Conservation (phyloP, 2,797 vertebrate genomes). For the Hephaestus fuliginosus region DNA sequence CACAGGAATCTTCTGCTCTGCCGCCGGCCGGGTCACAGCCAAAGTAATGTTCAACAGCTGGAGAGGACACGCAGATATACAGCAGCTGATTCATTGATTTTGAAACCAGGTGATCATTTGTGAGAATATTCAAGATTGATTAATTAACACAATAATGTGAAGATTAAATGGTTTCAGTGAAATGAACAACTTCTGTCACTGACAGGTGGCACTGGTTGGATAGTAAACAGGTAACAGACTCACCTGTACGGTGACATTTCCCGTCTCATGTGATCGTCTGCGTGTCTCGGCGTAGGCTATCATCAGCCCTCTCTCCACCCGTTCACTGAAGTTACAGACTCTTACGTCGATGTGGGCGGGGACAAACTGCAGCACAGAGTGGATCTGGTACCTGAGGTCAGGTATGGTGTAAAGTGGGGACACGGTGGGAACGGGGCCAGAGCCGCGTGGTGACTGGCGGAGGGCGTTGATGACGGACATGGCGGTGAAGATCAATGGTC, state of each 20-base stretch:
- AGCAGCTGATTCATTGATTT: neutral
- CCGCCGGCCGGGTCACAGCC: constrained; percentile 52
- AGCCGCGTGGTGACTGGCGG: constrained; percentile 82
- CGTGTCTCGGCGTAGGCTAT: constrained; percentile 89
- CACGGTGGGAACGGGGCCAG: constrained; percentile 84
- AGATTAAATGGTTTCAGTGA: no score
- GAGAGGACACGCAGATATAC: constrained; percentile 47
- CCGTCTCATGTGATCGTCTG: constrained; percentile 84
- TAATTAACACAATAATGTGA: no score
- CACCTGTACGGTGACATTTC: constrained; percentile 92
- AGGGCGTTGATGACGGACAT: constrained; percentile 92
- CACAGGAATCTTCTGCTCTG: constrained; percentile 88
- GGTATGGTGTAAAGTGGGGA: constrained; percentile 87
- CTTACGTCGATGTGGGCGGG: constrained; percentile 91
- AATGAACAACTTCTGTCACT: no score
- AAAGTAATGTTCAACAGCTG: constrained; percentile 94
- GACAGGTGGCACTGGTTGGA: no score
- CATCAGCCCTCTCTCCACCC: constrained; percentile 90
- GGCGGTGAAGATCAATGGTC: constrained; percentile 93
- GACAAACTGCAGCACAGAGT: constrained; percentile 96
- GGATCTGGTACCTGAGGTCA: constrained; percentile 90
- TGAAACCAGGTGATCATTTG: neutral
- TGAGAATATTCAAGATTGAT: neutral
- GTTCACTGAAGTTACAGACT: constrained; percentile 93
- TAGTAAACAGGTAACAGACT: constrained; percentile 37